Conservation (phyloP, 2,888 invertebrate genomes). For the Agrochola lota region DNA sequence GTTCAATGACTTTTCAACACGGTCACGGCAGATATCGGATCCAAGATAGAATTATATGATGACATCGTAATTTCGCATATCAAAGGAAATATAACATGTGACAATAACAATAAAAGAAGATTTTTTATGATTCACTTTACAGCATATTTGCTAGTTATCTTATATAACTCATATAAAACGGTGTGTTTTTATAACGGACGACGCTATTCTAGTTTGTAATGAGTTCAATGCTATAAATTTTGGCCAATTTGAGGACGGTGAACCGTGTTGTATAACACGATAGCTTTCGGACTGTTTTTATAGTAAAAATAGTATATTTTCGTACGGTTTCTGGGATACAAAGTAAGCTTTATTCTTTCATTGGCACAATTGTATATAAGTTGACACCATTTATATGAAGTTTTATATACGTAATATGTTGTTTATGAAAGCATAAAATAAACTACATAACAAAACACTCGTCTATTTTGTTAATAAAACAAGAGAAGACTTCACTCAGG, state of each 20-base stretch:
- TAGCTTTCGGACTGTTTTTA: constrained; percentile 17
- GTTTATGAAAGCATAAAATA: neutral
- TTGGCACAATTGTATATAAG: neutral
- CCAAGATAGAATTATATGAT: constrained; percentile 29
- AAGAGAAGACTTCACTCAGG: neutral
- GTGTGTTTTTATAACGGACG: constrained; percentile 21
- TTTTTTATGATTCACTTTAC: constrained; percentile 25
- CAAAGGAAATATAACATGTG: constrained; percentile 34
- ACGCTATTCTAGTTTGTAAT: constrained; percentile 27
- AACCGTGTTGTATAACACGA: constrained; percentile 33
- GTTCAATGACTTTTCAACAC: constrained; percentile 40
- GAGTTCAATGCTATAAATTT: constrained; percentile 51
- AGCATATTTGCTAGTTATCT: constrained; percentile 45
- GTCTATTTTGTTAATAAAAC: neutral
- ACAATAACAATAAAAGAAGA: constrained; percentile 32
- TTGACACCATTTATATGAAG: too few species aligned
- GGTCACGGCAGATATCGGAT: constrained; percentile 28
- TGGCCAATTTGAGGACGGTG: constrained; percentile 41
- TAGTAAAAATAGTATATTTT: constrained; percentile 4
- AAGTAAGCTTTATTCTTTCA: neutral
- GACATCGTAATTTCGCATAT: constrained; percentile 48
- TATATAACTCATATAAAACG: constrained; percentile 52
- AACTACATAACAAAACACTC: neutral
- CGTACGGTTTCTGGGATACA: neutral
- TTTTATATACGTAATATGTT: too few species aligned